phyloP scores from a whole-genome alignment of 2,113 vertebrate species.

The Leptocoma aspasia region DNA sequence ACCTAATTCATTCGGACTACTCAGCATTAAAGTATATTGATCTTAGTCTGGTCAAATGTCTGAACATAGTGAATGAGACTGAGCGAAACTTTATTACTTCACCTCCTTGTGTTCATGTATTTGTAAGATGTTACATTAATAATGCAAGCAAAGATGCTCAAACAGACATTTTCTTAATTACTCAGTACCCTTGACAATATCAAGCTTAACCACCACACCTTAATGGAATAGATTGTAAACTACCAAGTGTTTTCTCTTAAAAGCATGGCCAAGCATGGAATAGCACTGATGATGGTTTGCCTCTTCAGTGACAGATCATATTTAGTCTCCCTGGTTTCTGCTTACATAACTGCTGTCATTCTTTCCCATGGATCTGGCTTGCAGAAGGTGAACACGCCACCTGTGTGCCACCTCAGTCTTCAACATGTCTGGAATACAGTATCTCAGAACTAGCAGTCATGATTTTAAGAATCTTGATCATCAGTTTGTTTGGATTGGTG shows the following conservation, averaged over 20 bases:
- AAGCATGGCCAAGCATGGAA: neutral
- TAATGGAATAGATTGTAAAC: neutral
- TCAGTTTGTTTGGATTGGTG: neutral
- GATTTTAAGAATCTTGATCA: neutral
- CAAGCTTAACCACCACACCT: neutral
- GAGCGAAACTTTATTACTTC: neutral
- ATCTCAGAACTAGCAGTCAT: neutral
- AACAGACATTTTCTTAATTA: constrained; percentile 5
- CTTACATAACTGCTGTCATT: neutral
- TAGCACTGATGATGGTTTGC: neutral
- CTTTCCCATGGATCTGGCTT: neutral
- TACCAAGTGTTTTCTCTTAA: neutral
- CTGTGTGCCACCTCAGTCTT: neutral
- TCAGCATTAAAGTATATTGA: constrained; percentile 8
- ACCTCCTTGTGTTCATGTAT: neutral
- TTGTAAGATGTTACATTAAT: constrained; percentile 22
- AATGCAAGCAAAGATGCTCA: neutral
- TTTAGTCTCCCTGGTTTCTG: neutral
- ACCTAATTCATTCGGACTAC: neutral
- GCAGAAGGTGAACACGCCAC: neutral
- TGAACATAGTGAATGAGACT: neutral
- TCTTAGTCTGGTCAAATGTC: neutral
- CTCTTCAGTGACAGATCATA: neutral
- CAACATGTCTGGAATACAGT: neutral
- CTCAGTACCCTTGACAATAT: neutral